Base-by-base conservation (phyloP, 2,888 invertebrate species). In the Euphydryas editha region DNA sequence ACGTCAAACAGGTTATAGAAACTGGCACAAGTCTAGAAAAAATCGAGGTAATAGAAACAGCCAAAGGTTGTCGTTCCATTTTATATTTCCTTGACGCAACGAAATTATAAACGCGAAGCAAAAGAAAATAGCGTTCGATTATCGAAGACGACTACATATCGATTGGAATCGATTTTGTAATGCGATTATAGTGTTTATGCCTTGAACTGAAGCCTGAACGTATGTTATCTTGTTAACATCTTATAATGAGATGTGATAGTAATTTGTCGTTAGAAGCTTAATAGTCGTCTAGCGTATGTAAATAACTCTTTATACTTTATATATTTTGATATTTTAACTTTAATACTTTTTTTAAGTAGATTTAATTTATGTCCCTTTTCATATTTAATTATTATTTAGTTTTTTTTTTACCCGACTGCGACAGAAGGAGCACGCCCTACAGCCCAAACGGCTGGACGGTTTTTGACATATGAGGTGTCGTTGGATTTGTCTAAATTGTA, bases 161-260 rank as follows among this genome's bases (percentile, higher is more conserved):
- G 54, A 68, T 65, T 65, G 54, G 62, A 42, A 62, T 68, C 68
- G 68, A 62, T 65, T 59, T 65, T 62, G 56, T 62, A 55, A 65
- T 54, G 59, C 56, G 61, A 62, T 68, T 65, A 65, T 60, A 46
- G 21, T 10, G 49, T 46, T 60, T 65, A 59, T 51, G 36, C 54
- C 36, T 54, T 58, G 63, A 60, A 65, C 37, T 49, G 60, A 57
- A 61, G 60, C 47, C 60, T 51, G 30, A 58, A 42, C n/a, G 58
- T 59, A 51, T 21, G 59, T 64, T 51, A 64, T 64, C 64, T 64
- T 64, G 63, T 64, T 63, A 64, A 51, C 51, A 54, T 54, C 64
- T 64, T 64, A 49, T 64, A 64, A 63, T 63, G 39, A 51, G 47
- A 15, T 51, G 49, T 24, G 49, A 51, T 51, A 51, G 24, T 51